Percentiles rank a stretch among this genome's conserved stretches.
Evolutionary conservation across 2,888 invertebrate genomes (phyloP).

Genomic region (Drosophila merina): DNA sequence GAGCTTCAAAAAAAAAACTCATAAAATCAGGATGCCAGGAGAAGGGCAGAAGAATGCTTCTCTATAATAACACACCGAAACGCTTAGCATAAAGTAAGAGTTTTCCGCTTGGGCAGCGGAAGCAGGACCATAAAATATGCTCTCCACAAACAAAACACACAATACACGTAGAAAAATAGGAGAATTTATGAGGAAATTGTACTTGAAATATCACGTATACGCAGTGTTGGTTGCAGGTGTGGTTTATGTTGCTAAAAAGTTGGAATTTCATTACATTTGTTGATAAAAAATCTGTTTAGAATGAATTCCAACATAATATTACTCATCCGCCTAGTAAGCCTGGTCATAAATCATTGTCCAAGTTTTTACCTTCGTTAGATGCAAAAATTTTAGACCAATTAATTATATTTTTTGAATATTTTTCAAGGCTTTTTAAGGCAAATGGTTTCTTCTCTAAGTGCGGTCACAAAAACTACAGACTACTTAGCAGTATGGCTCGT

Average conservation of each 20-base stretch:
- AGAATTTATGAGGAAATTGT: neutral
- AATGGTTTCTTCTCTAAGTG: constrained; percentile 7
- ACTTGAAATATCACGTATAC: constrained; percentile 1
- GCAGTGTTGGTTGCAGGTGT: neutral
- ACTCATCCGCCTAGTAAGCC: neutral
- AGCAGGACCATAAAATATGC: constrained; percentile 65
- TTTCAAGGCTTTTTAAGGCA: neutral
- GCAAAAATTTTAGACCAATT: neutral
- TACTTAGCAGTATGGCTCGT: constrained; percentile 37
- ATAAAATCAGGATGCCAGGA: constrained; percentile 46
- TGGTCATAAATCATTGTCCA: neutral
- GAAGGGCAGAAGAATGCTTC: constrained; percentile 41
- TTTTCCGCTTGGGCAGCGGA: constrained; percentile 74
- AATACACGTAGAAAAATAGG: neutral
- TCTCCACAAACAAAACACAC: constrained; percentile 49
- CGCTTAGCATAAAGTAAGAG: constrained; percentile 66
- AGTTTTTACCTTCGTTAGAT: neutral
- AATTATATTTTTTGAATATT: neutral
- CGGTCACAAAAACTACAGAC: constrained; percentile 41
- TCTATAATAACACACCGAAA: constrained; percentile 57
- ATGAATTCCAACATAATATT: neutral
- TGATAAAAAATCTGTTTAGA: too few species aligned
- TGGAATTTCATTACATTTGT: too few species aligned
- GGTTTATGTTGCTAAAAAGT: too few species aligned
- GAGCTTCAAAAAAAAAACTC: constrained; percentile 48